Base-by-base conservation (phyloP, 2,797 vertebrate genomes). In the Pseudotriccus pelzelni region DNA sequence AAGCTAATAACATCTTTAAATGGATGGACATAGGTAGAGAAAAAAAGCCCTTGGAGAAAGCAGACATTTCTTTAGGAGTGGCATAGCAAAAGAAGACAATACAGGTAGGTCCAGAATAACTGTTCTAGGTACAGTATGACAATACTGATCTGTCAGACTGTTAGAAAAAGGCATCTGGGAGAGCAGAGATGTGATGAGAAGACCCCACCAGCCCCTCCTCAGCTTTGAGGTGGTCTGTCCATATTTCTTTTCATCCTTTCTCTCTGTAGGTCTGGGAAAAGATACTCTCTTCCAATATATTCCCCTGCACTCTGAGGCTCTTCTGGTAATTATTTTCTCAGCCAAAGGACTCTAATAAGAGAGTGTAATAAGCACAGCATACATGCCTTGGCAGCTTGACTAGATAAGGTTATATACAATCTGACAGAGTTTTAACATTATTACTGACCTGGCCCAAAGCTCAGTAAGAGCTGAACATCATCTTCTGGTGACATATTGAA, bases 311-410 rank as follows among this genome's bases (percentile, higher is more conserved):
- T 44, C 53, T n/a, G 25, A 87, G 41, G 7, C 27, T 87, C 3
- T 84, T 10, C 43, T 50, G n/a, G 60, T 55, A 62, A 93, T 86
- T 77, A 53, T 75, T 94, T 94, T 92, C 66, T 91, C n/a, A 91
- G 62, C 21, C 1, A 2, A 86, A 93, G 43, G 60, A 52, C 24
- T 94, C 22, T 36, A 32, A 43, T 39, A 72, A 25, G n/a, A 34
- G 55, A 19, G 32, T 52, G 66, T 36, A 84, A 94, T 84, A 89
- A 66, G 87, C 59, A 50, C 56, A 83, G 84, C 20, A 59, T 52
- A 53, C 58, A 44, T 44, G 30, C 69, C 73, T 68, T 89, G 82
- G 67, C 72, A 86, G 47, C 46, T 37, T 78, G 78, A 55, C 79
- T 84, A 75, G 84, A 44, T 83, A 83, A 78, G 75, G 62, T 60